These are phyloP conservation scores for Aythya fuligula DNA, from an alignment of 2,797 vertebrate genomes.

Conservation along the genomic window DNA sequence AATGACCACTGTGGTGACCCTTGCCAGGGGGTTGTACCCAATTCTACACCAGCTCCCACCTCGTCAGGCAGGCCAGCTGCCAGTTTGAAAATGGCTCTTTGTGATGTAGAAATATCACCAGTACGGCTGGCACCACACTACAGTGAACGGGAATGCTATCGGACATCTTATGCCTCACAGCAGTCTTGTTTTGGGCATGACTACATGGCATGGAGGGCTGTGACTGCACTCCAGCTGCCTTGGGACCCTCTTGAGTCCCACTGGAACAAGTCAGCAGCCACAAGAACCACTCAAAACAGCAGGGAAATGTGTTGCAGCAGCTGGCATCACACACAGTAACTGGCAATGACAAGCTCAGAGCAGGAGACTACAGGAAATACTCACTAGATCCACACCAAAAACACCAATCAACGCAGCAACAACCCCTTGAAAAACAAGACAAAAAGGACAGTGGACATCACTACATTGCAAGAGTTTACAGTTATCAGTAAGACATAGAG, in stretches of 20 bases:
- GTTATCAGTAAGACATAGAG: neutral
- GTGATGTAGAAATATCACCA: neutral
- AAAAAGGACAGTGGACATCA: neutral
- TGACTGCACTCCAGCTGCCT: neutral
- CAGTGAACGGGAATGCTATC: neutral
- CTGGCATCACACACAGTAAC: neutral
- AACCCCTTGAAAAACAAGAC: neutral
- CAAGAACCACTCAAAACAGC: rapidly evolving
- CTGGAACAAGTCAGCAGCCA: neutral
- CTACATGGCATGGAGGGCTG: neutral
- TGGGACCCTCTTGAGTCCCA: neutral
- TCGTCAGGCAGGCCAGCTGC: neutral
- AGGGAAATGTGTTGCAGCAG: neutral
- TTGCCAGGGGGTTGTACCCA: neutral
- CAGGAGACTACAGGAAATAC: neutral
- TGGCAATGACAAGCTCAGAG: neutral
- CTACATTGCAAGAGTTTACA: neutral
- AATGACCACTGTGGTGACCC: neutral
- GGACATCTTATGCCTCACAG: neutral
- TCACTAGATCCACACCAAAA: neutral
- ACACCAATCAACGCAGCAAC: neutral
- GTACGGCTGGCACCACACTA: neutral
- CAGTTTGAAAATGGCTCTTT: neutral
- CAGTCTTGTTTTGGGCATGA: neutral
- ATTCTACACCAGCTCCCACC: neutral